These are phyloP conservation scores for Ichneumon xanthorius DNA, from an alignment of 2,888 invertebrate genomes.

Conservation along the genomic window DNA sequence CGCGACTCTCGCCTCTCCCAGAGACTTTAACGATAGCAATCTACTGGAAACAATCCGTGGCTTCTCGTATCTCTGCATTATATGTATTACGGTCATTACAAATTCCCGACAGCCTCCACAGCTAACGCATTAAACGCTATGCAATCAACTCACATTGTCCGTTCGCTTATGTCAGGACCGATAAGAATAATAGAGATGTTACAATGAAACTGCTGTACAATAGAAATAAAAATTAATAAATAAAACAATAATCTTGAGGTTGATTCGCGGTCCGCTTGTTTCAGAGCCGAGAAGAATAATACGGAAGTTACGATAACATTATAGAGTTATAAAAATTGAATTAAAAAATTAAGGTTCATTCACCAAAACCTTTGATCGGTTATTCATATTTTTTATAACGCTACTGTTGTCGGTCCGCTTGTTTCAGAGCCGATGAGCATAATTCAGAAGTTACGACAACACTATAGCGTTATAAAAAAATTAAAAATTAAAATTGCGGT, in stretches of 20 bases:
- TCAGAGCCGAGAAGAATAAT: neutral
- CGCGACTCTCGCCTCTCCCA: conserved; percentile 20
- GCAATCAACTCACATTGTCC: neutral
- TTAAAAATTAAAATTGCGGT: too few relatives aligned
- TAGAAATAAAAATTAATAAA: too few relatives aligned
- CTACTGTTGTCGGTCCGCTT: neutral
- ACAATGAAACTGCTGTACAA: too few relatives aligned
- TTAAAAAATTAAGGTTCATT: neutral
- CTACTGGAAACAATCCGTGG: conserved; percentile 9
- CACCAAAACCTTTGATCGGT: too few relatives aligned
- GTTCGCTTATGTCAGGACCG: neutral
- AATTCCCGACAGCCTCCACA: neutral
- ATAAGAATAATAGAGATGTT: neutral
- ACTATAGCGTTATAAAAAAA: too few relatives aligned
- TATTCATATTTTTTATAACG: neutral
- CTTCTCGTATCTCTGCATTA: conserved; percentile 12
- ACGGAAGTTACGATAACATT: neutral
- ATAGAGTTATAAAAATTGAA: neutral
- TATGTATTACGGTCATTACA: neutral
- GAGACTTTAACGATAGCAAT: conserved; percentile 58
- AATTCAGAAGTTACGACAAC: neutral
- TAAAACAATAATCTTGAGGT: too few relatives aligned
- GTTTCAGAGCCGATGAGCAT: neutral
- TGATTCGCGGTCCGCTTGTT: too few relatives aligned
- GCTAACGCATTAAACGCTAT: neutral